Percentiles rank a stretch among this genome's conserved stretches.
phyloP scores from a whole-genome alignment of 2,888 invertebrate species.

The Apodemia hepburni region DNA sequence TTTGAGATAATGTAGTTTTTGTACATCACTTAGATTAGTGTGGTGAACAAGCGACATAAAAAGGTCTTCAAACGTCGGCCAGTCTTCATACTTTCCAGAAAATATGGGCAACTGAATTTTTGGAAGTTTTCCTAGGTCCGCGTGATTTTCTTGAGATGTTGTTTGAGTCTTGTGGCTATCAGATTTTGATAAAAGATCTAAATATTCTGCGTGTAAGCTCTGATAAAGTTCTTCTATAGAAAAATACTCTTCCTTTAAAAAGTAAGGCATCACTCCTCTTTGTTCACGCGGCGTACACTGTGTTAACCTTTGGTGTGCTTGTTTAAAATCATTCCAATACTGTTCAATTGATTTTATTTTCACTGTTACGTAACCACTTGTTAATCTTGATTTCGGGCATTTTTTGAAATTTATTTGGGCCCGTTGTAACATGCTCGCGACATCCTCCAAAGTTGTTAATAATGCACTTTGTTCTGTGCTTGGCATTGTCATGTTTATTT shows the following conservation, averaged over 20 bases:
- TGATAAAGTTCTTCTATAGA: constrained; percentile 24
- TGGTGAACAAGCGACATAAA: constrained; percentile 26
- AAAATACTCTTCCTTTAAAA: constrained; percentile 31
- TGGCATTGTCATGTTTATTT: too few species aligned
- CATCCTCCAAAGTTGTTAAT: constrained; percentile 26
- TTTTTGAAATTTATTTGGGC: constrained; percentile 31
- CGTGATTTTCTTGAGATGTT: background rate
- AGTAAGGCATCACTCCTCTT: constrained; percentile 26
- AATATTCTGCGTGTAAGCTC: constrained; percentile 18
- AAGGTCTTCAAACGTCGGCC: constrained; percentile 27
- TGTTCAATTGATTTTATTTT: constrained; percentile 30
- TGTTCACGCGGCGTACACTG: constrained; percentile 22
- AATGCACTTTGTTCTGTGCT: background rate
- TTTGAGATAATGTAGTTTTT: background rate
- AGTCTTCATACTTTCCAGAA: constrained; percentile 26
- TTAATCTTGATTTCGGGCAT: constrained; percentile 31
- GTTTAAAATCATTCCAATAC: constrained; percentile 31
- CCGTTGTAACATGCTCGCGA: constrained; percentile 26
- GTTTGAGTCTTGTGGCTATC: background rate
- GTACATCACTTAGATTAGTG: constrained; percentile 20
- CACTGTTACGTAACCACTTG: constrained; percentile 31
- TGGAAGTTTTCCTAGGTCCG: constrained; percentile 24
- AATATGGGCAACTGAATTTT: constrained; percentile 29
- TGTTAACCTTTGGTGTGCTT: constrained; percentile 22
- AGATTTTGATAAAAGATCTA: background rate